Evolutionary conservation across 2,113 vertebrate species (phyloP).

Genomic region (Heterocephalus glaber): DNA sequence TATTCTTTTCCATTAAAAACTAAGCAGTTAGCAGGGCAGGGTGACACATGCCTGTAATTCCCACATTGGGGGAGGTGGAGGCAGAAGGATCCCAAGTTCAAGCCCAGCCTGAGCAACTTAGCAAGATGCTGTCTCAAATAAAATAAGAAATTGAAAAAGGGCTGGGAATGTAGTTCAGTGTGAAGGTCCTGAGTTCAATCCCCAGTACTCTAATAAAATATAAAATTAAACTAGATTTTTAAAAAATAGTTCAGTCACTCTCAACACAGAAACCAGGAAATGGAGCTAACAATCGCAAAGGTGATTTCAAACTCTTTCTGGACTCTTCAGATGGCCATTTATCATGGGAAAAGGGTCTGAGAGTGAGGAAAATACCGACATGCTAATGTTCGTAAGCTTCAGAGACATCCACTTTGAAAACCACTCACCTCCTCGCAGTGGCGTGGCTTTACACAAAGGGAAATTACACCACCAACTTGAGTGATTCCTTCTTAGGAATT

Average conservation of each 20-base stretch:
- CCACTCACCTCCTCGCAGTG: not conserved
- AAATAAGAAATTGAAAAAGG: not conserved
- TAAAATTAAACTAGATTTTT: not conserved
- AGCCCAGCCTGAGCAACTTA: no score
- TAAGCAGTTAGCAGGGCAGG: not conserved
- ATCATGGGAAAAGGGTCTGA: not conserved
- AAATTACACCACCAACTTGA: not conserved
- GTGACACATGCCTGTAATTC: not conserved
- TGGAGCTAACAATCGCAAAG: not conserved
- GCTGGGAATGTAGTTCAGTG: not conserved
- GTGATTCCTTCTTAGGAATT: not conserved
- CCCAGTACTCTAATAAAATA: not conserved
- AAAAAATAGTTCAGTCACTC: not conserved
- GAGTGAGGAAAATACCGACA: not conserved
- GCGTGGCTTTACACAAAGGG: not conserved
- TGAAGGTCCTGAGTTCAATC: not conserved
- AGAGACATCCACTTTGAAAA: not conserved
- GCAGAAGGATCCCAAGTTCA: not conserved
- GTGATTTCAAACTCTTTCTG: not conserved
- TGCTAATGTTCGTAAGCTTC: not conserved
- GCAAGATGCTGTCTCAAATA: not conserved
- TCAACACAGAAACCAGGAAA: not conserved
- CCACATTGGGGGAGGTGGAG: not conserved
- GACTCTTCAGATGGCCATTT: not conserved
- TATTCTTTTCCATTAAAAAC: slow-evolving; percentile 41